Conservation (phyloP, 2,113 vertebrate genomes). For the Ctenomys sociabilis region DNA sequence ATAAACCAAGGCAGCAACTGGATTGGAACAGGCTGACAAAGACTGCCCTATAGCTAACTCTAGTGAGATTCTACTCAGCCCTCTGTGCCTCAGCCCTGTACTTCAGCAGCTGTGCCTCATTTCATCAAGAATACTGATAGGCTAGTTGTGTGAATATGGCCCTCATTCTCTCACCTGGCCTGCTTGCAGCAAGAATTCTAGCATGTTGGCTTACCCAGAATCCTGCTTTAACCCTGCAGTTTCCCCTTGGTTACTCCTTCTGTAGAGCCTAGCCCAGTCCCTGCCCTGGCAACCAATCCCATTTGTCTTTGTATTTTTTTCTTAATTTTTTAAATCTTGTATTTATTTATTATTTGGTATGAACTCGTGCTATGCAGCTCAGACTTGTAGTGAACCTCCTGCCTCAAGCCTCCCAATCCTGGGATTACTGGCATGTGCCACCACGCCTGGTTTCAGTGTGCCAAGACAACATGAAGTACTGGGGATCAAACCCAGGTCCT, state of each 20-base stretch:
- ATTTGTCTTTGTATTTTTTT: not conserved
- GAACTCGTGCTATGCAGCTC: too few relatives aligned
- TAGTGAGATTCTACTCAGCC: too few relatives aligned
- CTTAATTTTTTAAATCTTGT: too few relatives aligned
- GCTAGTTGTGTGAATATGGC: not conserved
- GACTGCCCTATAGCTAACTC: not conserved
- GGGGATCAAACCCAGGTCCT: too few relatives aligned
- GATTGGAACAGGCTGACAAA: not conserved
- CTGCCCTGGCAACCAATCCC: not conserved
- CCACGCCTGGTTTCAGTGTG: too few relatives aligned
- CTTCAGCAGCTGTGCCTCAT: not conserved
- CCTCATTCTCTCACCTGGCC: not conserved
- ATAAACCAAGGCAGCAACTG: not conserved
- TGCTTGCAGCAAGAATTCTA: not conserved
- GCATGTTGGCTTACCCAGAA: not conserved
- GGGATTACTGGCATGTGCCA: too few relatives aligned
- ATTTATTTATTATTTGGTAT: too few relatives aligned
- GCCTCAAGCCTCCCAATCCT: too few relatives aligned
- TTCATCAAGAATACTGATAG: not conserved
- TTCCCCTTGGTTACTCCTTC: not conserved
- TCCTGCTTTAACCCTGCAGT: not conserved
- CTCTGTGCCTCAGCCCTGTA: not conserved
- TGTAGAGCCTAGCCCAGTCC: not conserved
- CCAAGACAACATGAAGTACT: too few relatives aligned
- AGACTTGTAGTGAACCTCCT: too few relatives aligned